These are phyloP conservation scores for Alentia gelatinosa DNA, from an alignment of 2,888 invertebrate species.

Conservation along the genomic window DNA sequence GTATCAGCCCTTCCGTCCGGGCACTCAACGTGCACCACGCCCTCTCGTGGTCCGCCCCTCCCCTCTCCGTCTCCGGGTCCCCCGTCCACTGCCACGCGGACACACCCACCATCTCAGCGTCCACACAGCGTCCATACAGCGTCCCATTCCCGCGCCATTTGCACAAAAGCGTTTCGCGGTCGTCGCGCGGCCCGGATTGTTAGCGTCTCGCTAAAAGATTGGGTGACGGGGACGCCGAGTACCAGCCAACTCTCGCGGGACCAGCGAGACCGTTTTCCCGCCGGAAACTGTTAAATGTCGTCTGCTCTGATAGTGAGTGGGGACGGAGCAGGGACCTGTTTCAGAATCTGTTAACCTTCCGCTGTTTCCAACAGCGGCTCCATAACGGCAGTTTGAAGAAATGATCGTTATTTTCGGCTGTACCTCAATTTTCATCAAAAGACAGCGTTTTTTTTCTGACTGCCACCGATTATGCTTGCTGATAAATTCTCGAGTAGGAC, in stretches of 20 bases:
- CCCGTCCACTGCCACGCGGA: not conserved
- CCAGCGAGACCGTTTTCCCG: not conserved
- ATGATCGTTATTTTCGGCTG: too few relatives aligned
- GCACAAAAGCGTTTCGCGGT: constrained; percentile 6
- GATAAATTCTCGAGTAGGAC: too few relatives aligned
- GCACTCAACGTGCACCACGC: not conserved
- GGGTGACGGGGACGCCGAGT: not conserved
- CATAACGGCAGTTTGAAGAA: not conserved
- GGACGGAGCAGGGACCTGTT: too few relatives aligned
- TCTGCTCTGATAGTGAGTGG: too few relatives aligned
- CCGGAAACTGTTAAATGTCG: not conserved
- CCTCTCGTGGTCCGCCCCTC: not conserved
- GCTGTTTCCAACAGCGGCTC: too few relatives aligned
- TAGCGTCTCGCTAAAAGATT: not conserved
- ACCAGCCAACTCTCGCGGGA: not conserved
- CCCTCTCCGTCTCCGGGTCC: not conserved
- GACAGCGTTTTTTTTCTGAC: too few relatives aligned
- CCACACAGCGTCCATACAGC: not conserved
- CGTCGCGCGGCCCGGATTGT: not conserved
- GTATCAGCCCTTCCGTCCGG: not conserved
- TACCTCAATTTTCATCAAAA: too few relatives aligned
- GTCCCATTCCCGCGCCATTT: not conserved
- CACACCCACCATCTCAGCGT: constrained; percentile 18
- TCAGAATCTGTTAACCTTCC: too few relatives aligned
- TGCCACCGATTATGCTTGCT: too few relatives aligned